Base-by-base conservation (phyloP, 1,140 invertebrate genomes). In the Polypedilum vanderplanki region DNA sequence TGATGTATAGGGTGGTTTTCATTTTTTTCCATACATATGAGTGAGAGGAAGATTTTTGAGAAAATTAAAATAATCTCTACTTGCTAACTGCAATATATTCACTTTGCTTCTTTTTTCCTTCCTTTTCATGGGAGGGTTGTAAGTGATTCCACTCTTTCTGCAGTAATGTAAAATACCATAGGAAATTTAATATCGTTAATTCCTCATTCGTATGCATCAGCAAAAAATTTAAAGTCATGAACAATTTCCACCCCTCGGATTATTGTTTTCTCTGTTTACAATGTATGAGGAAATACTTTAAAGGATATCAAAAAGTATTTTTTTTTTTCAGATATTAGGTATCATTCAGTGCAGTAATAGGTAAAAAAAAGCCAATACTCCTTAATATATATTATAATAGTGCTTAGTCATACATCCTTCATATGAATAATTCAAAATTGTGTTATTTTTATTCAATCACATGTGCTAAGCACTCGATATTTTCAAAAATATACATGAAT, bases 121-220 rank as follows among this genome's bases (percentile, higher is more conserved):
- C 24, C 5, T 3, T 12, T 4, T 57, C 0, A 57, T n/a, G 12
- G 10, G 46, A 57, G 46, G 46, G 46, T 57, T 57, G n/a, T 57
- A 15, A 57, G 46, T 57, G 46, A 4, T 57, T 57, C 46, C n/a
- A 57, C 15, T n/a, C 12, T 57, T n/a, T n/a, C 7, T 57, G 46
- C 46, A 57, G 46, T 57, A 57, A 57, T 15, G 46, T 57, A 57
- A 57, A 57, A 57, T 15, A 15, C 46, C 46, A n/a, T 15, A 57
- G 46, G 46, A 57, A 57, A 57, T 57, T 57, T 57, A 57, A 57
- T 57, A 57, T 57, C 46, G 12, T 57, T 57, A 57, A 57, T 57
- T 57, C 46, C 46, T 57, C 12, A 57, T 15, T 57, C 46, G 15
- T 57, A 57, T 57, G 12, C 46, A 57, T 57, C 46, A 57, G 12